phyloP scores from a whole-genome alignment of 2,797 vertebrate genomes.

The Lagodon rhomboides region DNA sequence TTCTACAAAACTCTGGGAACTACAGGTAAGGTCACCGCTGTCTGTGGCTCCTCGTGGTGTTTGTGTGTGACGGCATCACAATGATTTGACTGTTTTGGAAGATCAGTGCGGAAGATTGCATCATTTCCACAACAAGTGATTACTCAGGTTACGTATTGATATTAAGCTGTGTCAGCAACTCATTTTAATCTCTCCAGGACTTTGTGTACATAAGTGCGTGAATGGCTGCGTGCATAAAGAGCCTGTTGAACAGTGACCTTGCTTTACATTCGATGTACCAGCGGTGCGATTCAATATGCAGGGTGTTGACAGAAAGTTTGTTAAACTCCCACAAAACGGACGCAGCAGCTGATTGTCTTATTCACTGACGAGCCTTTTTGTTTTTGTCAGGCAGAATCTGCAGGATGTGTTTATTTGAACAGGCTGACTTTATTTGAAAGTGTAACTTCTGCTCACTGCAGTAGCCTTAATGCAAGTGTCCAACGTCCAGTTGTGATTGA shows the following conservation, averaged over 20 bases:
- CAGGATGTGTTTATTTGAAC: slow-evolving; percentile 17
- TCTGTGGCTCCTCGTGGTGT: background rate
- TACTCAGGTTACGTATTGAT: slow-evolving; percentile 55
- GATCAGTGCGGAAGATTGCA: slow-evolving; percentile 64
- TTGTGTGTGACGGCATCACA: slow-evolving; percentile 33
- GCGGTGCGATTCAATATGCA: slow-evolving; percentile 18
- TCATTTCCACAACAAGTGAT: slow-evolving; percentile 79
- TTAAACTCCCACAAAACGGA: slow-evolving; percentile 22
- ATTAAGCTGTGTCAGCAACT: slow-evolving; percentile 36
- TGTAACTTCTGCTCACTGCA: background rate
- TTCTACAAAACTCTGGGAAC: slow-evolving; percentile 99
- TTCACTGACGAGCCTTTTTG: slow-evolving; percentile 22
- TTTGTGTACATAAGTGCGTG: slow-evolving; percentile 20
- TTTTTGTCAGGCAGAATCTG: background rate
- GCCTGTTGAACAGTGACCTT: slow-evolving; percentile 44
- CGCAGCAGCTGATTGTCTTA: slow-evolving; percentile 14
- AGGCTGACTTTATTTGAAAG: background rate
- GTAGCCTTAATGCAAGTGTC: background rate
- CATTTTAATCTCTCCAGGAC: slow-evolving; percentile 60
- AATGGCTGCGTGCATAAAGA: background rate
- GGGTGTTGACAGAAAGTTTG: slow-evolving; percentile 14
- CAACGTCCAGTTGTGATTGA: background rate
- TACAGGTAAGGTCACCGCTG: slow-evolving; percentile 87
- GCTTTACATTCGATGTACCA: slow-evolving; percentile 6
- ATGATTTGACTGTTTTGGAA: slow-evolving; percentile 60